Conservation (phyloP, 2,113 vertebrate genomes). For the Sinocyclocheilus anshuiensis region DNA sequence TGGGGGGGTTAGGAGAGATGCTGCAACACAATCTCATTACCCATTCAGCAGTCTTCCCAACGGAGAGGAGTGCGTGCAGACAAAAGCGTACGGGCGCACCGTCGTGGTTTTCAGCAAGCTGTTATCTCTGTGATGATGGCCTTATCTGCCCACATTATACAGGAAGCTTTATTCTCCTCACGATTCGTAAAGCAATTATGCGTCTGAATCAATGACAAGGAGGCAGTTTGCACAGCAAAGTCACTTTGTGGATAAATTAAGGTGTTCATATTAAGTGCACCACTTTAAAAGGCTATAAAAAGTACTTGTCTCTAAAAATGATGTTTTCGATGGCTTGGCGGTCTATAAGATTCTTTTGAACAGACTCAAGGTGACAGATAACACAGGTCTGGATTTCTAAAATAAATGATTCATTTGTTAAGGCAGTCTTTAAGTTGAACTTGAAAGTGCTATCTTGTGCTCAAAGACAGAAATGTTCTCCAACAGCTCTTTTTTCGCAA, state of each 20-base stretch:
- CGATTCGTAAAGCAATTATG: conserved; percentile 53
- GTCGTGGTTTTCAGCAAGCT: conserved; percentile 15
- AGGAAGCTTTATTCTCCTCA: conserved; percentile 57
- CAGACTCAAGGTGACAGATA: conserved; percentile 32
- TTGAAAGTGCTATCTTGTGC: not conserved
- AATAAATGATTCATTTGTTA: not conserved
- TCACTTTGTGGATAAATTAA: conserved; percentile 42
- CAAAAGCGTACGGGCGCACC: conserved; percentile 4
- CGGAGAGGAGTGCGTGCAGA: conserved; percentile 28
- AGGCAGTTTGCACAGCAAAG: conserved; percentile 46
- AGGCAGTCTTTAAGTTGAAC: not conserved
- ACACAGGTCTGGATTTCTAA: conserved; percentile 1
- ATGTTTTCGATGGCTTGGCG: not conserved
- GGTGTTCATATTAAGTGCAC: conserved; percentile 34
- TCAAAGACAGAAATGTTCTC: conserved; percentile 1
- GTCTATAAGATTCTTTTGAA: conserved; percentile 4
- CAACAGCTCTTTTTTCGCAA: too few species aligned
- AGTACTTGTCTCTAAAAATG: not conserved
- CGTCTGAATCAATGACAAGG: conserved; percentile 56
- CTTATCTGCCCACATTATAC: conserved; percentile 53
- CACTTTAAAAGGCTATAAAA: conserved; percentile 38
- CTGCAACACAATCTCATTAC: conserved; percentile 60
- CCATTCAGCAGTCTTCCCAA: conserved; percentile 56
- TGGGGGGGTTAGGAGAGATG: conserved; percentile 8
- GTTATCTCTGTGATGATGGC: conserved; percentile 52